Conservation (phyloP, 1,140 invertebrate species). For the Drosophila prosaltans region DNA sequence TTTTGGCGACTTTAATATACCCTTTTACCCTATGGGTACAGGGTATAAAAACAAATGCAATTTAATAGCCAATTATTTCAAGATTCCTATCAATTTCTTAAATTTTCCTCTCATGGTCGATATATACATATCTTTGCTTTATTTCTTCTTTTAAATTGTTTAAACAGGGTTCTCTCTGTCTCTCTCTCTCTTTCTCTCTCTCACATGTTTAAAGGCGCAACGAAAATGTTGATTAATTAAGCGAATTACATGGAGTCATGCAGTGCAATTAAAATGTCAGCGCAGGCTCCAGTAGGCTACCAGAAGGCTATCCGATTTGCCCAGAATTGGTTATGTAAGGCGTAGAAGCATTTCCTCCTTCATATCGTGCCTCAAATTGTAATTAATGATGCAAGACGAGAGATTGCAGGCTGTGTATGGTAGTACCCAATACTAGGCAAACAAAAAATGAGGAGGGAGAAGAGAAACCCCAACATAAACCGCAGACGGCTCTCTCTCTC, state of each 20-base stretch:
- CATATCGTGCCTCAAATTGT: conserved; percentile 63
- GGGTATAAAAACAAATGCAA: too few relatives aligned
- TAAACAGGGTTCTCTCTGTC: neutral
- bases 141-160: neutral
- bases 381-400: conserved; percentile 78
- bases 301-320: conserved; percentile 16
- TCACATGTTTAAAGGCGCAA: conserved; percentile 40
- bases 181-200: neutral
- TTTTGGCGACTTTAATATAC: too few relatives aligned
- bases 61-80: too few relatives aligned
- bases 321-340: conserved; percentile 51
- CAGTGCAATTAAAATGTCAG: conserved; percentile 80
- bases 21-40: too few relatives aligned
- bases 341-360: neutral
- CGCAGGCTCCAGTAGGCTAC: conserved; percentile 44
- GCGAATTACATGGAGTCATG: conserved; percentile 76
- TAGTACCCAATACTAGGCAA: neutral
- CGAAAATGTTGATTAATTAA: conserved; percentile 76
- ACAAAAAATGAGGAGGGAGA: neutral
- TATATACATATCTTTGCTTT: neutral
- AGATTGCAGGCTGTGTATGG: conserved; percentile 34
- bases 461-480: conserved; percentile 12
- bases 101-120: neutral
- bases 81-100: neutral
- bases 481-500: conserved; percentile 45